Evolutionary conservation across 2,888 invertebrate genomes (phyloP).

Genomic region (Melanostoma mellinum): DNA sequence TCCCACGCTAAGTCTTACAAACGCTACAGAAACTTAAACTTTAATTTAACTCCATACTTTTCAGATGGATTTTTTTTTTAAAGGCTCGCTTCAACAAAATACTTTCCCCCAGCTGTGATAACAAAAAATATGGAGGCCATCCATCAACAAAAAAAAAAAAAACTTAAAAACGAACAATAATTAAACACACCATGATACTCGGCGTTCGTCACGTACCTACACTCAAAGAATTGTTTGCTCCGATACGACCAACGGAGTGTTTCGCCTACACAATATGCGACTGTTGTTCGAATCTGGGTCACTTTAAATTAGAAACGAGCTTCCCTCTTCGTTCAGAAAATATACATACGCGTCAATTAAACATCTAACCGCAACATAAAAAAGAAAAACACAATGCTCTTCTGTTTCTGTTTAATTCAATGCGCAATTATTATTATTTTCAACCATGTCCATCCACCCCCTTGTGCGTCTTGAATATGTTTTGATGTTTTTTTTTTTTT

Average conservation of each 20-base stretch:
- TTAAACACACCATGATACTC: slow-evolving; percentile 44
- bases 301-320: slow-evolving; percentile 57
- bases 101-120: slow-evolving; percentile 51
- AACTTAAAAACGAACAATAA: slow-evolving; percentile 35
- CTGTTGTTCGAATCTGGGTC: slow-evolving; percentile 59
- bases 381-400: slow-evolving; percentile 19
- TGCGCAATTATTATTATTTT: slow-evolving; percentile 60
- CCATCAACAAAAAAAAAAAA: slow-evolving; percentile 28
- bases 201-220: slow-evolving; percentile 54
- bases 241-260: slow-evolving; percentile 58
- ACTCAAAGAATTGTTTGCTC: slow-evolving; percentile 12
- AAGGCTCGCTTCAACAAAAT: slow-evolving; percentile 23
- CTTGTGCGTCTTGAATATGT: slow-evolving; percentile 10
- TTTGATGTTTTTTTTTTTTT: slow-evolving; percentile 62
- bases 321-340: slow-evolving; percentile 30
- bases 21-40: no score
- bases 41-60: not conserved
- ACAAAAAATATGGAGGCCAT: slow-evolving; percentile 63
- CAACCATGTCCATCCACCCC: slow-evolving; percentile 37
- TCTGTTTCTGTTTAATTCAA: slow-evolving; percentile 27
- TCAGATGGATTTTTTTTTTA: not conserved
- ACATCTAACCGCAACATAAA: slow-evolving; percentile 49
- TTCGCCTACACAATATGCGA: slow-evolving; percentile 30
- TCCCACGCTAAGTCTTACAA: no score
- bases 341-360: slow-evolving; percentile 56